Conservation (phyloP, 2,113 vertebrate species). For the Brienomyrus longianalis region DNA sequence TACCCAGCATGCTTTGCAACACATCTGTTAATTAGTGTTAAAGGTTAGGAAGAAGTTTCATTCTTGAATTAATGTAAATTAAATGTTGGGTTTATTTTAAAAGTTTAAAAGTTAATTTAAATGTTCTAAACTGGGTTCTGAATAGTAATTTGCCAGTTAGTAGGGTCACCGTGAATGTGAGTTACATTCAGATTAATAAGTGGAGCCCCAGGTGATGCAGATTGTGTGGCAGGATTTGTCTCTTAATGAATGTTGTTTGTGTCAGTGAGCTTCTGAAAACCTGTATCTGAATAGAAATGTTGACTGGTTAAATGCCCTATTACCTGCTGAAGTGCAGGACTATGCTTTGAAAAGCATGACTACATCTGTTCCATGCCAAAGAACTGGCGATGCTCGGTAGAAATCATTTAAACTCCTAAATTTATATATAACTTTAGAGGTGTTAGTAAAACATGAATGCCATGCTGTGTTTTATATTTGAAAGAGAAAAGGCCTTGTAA, state of each 20-base stretch:
- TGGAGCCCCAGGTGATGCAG: background rate
- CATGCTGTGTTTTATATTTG: background rate
- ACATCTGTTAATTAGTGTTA: background rate
- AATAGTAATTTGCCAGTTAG: background rate
- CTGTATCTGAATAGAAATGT: background rate
- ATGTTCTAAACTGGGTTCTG: background rate
- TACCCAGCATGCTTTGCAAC: background rate
- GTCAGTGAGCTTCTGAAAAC: background rate
- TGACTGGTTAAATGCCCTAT: background rate
- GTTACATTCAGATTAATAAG: background rate
- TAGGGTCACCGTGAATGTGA: background rate
- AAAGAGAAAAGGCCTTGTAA: background rate
- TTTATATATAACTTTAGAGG: background rate
- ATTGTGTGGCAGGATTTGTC: background rate
- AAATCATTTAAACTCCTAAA: background rate
- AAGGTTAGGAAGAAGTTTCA: background rate
- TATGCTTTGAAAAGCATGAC: background rate
- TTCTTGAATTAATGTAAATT: background rate
- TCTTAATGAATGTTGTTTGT: background rate
- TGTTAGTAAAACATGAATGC: background rate
- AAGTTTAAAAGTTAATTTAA: background rate
- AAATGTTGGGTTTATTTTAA: background rate
- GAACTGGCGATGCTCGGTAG: background rate
- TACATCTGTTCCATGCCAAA: background rate
- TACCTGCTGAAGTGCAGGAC: background rate